These are phyloP conservation scores for Notoglanidium macrostoma DNA, from an alignment of 2,797 vertebrate genomes.

Conservation along the genomic window DNA sequence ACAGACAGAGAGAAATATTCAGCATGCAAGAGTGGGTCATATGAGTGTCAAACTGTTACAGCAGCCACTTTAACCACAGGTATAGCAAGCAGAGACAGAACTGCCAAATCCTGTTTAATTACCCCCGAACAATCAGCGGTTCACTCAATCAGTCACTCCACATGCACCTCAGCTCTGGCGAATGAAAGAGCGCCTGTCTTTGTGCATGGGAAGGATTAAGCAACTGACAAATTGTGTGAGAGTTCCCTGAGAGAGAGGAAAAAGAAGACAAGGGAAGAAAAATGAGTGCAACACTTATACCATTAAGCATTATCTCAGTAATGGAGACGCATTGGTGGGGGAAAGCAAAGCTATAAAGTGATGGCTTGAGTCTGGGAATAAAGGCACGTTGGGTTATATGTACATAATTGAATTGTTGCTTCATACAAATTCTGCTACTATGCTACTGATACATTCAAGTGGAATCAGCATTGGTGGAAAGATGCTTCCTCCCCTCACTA, in stretches of 20 bases:
- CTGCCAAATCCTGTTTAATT: constrained; percentile 50
- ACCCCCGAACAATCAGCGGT: constrained; percentile 62
- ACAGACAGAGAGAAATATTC: constrained; percentile 30
- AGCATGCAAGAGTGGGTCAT: not conserved
- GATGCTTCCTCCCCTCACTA: too few relatives aligned
- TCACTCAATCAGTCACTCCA: constrained; percentile 62
- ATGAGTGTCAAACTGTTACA: constrained; percentile 13
- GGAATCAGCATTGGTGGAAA: not conserved
- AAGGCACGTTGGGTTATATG: not conserved
- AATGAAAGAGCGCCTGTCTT: constrained; percentile 61
- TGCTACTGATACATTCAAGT: not conserved
- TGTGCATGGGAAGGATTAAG: constrained; percentile 64
- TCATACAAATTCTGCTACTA: not conserved
- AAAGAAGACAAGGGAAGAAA: not conserved
- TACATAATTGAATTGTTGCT: not conserved
- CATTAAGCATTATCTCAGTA: constrained; percentile 5
- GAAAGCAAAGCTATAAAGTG: not conserved
- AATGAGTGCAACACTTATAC: not conserved
- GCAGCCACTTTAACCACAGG: constrained; percentile 13
- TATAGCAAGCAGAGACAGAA: constrained; percentile 44
- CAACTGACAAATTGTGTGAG: constrained; percentile 64
- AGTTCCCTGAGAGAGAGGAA: constrained; percentile 37
- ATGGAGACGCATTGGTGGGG: not conserved
- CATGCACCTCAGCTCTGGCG: constrained; percentile 56
- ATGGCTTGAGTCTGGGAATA: constrained; percentile 10